Evolutionary conservation across 2,113 vertebrate genomes (phyloP).

Genomic region (Hucho hucho): DNA sequence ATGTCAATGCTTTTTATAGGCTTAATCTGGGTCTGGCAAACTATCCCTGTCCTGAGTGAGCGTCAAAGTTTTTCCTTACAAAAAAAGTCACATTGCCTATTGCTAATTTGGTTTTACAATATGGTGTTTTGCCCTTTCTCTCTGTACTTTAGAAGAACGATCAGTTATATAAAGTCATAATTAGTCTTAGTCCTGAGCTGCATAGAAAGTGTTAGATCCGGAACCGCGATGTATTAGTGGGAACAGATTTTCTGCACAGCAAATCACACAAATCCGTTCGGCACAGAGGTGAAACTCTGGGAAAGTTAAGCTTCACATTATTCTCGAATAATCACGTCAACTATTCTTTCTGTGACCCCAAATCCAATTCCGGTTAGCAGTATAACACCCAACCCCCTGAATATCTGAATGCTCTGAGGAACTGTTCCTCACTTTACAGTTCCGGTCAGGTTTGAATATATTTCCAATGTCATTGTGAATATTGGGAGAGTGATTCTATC

Average conservation of each 20-base stretch:
- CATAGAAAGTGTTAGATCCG: constrained; percentile 16
- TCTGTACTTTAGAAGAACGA: constrained; percentile 26
- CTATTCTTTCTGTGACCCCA: constrained; percentile 19
- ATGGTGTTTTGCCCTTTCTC: neutral
- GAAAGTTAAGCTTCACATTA: constrained; percentile 47
- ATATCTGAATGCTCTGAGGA: neutral
- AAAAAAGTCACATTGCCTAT: neutral
- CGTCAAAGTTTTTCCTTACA: neutral
- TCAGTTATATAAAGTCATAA: constrained; percentile 34
- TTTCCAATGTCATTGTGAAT: neutral
- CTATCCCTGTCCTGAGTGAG: neutral
- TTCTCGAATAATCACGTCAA: constrained; percentile 61
- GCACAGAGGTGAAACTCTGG: constrained; percentile 44
- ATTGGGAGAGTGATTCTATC: constrained; percentile 15
- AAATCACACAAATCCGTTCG: constrained; percentile 56
- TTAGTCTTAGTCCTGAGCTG: constrained; percentile 36
- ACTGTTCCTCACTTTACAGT: neutral
- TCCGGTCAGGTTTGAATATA: constrained; percentile 2
- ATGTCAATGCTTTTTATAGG: neutral
- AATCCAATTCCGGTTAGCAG: neutral
- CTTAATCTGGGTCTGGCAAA: neutral
- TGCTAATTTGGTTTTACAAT: neutral
- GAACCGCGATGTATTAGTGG: constrained; percentile 53
- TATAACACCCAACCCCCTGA: neutral
- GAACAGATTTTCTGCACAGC: constrained; percentile 35